phyloP scores from a whole-genome alignment of 2,888 invertebrate species.

The Nemoura dubitans region DNA sequence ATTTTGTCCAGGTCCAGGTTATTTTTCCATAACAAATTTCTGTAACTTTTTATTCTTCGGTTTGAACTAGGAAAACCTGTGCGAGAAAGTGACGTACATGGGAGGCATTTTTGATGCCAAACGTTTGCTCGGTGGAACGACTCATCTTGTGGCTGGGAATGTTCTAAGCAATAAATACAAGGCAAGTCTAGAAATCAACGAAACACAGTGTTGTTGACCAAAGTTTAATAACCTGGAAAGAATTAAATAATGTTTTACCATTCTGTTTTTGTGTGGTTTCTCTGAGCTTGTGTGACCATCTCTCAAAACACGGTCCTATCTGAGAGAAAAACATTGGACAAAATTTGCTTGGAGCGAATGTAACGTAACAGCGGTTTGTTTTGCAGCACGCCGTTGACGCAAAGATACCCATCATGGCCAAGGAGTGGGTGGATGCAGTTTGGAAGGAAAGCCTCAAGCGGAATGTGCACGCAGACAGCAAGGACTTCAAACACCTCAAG shows the following conservation, averaged over 20 bases:
- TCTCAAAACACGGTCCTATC: too few species aligned
- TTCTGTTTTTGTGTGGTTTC: too few species aligned
- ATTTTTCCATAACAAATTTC: too few species aligned
- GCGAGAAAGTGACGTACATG: slow-evolving; percentile 76
- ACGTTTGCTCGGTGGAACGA: slow-evolving; percentile 71
- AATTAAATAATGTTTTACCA: too few species aligned
- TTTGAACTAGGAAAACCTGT: slow-evolving; percentile 65
- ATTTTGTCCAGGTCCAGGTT: too few species aligned
- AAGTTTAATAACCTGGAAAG: too few species aligned
- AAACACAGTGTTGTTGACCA: too few species aligned
- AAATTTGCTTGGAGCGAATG: not conserved
- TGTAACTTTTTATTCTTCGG: too few species aligned
- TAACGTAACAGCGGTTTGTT: slow-evolving; percentile 40
- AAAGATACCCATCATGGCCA: slow-evolving; percentile 77
- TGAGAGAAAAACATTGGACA: not conserved
- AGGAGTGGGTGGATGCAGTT: slow-evolving; percentile 81
- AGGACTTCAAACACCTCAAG: slow-evolving; percentile 68
- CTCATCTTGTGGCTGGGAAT: slow-evolving; percentile 83
- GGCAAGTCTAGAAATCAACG: slow-evolving; percentile 59
- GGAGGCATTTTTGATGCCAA: slow-evolving; percentile 10
- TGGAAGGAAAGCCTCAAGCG: slow-evolving; percentile 76
- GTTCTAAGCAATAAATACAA: slow-evolving; percentile 81
- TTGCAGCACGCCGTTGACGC: slow-evolving; percentile 73
- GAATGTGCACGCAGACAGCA: slow-evolving; percentile 70
- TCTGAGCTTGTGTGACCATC: too few species aligned